Conservation (phyloP, 1,140 invertebrate genomes). For the Harlomillsia oculata region DNA sequence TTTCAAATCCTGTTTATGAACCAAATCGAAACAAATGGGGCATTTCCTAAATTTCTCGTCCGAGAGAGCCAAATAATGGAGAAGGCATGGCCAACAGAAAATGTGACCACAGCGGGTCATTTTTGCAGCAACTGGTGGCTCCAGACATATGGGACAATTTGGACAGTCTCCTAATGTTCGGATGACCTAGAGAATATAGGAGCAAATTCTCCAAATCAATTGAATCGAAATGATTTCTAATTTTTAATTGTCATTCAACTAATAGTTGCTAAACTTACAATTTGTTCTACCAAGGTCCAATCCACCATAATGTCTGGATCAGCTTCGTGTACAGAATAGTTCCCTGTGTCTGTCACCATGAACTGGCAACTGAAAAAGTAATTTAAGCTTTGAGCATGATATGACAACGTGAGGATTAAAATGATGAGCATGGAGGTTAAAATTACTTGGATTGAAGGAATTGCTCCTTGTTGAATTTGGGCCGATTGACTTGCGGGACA, state of each 20-base stretch:
- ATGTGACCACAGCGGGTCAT: slow-evolving; percentile 91
- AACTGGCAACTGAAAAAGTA: slow-evolving; percentile 77
- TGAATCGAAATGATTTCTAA: background rate
- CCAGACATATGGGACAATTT: slow-evolving; percentile 84
- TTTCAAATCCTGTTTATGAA: slow-evolving; percentile 68
- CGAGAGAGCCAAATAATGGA: slow-evolving; percentile 79
- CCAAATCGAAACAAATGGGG: slow-evolving; percentile 74
- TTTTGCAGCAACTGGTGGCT: slow-evolving; percentile 69
- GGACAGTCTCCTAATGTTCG: slow-evolving; percentile 47
- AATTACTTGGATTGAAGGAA: slow-evolving; percentile 84
- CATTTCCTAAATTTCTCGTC: slow-evolving; percentile 69
- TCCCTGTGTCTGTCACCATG: slow-evolving; percentile 67
- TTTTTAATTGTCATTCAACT: background rate
- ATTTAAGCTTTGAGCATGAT: background rate
- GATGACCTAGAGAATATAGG: slow-evolving; percentile 9
- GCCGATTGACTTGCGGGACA: slow-evolving; percentile 45
- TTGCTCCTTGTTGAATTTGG: slow-evolving; percentile 81
- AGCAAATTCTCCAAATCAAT: background rate
- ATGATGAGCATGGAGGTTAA: slow-evolving; percentile 6
- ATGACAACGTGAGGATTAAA: slow-evolving; percentile 19
- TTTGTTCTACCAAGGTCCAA: slow-evolving; percentile 85
- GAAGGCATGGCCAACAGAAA: slow-evolving; percentile 89
- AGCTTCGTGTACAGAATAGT: slow-evolving; percentile 62
- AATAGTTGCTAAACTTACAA: slow-evolving; percentile 52
- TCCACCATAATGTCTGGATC: slow-evolving; percentile 82